These are phyloP conservation scores for Drosophila oshimai DNA, from an alignment of 1,140 invertebrate species.

Conservation along the genomic window DNA sequence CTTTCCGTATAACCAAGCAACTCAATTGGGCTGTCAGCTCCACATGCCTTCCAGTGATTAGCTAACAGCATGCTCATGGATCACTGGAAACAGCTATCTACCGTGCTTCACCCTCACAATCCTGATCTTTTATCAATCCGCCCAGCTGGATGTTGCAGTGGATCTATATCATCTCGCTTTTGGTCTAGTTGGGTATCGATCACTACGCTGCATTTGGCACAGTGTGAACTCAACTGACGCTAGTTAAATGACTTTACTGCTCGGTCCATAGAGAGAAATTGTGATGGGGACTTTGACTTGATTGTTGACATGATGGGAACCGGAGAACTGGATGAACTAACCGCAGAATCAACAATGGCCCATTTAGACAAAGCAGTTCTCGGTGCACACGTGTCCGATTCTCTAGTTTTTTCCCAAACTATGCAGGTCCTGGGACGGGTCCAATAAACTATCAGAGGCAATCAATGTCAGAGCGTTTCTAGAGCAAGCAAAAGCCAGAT, in stretches of 20 bases:
- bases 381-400: conserved; percentile 52
- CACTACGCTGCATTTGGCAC: conserved; percentile 65
- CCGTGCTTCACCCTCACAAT: neutral
- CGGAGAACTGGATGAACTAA: conserved; percentile 44
- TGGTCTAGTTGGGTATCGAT: conserved; percentile 31
- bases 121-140: neutral
- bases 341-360: conserved; percentile 61
- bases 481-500: conserved; percentile 51
- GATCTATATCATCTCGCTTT: conserved; percentile 37
- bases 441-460: conserved; percentile 69
- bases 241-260: conserved; percentile 66
- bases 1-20: neutral
- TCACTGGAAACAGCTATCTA: neutral
- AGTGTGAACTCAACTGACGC: conserved; percentile 61
- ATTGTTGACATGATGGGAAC: conserved; percentile 64
- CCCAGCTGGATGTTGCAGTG: neutral
- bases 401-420: neutral
- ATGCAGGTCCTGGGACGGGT: conserved; percentile 6
- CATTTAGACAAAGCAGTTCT: conserved; percentile 44
- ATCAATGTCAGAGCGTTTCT: conserved; percentile 68
- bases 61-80: conserved; percentile 27
- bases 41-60: conserved; percentile 23
- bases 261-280: neutral
- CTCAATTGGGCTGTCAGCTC: conserved; percentile 31
- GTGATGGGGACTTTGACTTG: conserved; percentile 50